phyloP scores from a whole-genome alignment of 2,113 vertebrate species.

The Macaca nemestrina region DNA sequence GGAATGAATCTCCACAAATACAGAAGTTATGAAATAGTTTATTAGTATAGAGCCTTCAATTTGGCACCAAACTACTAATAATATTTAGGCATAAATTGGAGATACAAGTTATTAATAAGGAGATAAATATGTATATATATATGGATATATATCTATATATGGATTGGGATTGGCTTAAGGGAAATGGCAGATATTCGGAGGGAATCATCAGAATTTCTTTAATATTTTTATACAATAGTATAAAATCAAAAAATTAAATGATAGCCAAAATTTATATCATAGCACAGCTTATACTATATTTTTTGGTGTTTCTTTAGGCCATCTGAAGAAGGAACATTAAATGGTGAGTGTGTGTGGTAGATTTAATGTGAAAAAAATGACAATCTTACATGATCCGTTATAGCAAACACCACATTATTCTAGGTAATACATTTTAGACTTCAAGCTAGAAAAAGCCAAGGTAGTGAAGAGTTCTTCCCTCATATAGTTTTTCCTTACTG shows the following conservation, averaged over 20 bases:
- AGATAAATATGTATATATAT: background rate
- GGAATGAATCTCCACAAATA: background rate
- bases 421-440: constrained; percentile 36
- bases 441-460: constrained; percentile 36
- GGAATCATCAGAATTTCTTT: constrained; percentile 33
- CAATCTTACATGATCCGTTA: background rate
- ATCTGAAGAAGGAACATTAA: constrained; percentile 85
- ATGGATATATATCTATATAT: background rate
- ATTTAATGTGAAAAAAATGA: constrained; percentile 28
- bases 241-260: constrained; percentile 45
- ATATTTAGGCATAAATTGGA: constrained; percentile 29
- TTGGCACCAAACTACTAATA: background rate
- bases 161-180: background rate
- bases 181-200: constrained; percentile 19
- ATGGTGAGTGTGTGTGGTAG: constrained; percentile 82
- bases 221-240: constrained; percentile 1
- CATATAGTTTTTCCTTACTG: background rate
- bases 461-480: background rate
- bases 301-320: constrained; percentile 79
- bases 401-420: constrained; percentile 12
- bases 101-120: background rate
- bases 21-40: constrained; percentile 32
- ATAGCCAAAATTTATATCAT: constrained; percentile 33
- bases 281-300: constrained; percentile 2
- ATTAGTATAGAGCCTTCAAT: background rate